Base-by-base conservation (phyloP, 2,113 vertebrate species). In the Apteryx mantelli region DNA sequence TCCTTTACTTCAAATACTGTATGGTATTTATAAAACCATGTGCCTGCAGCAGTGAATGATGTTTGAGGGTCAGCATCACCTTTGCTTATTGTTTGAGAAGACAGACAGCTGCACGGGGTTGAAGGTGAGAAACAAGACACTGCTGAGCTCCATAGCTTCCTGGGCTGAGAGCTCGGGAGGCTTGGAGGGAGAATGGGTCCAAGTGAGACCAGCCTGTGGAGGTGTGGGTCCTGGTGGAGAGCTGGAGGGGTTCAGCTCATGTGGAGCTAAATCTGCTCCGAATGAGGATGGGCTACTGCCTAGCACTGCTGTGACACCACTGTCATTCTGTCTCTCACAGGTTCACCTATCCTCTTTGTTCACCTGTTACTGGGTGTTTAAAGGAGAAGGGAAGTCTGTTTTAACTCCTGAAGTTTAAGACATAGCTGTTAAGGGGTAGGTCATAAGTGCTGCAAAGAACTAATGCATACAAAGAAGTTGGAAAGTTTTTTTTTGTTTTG, bases 161-260 rank as follows among this genome's bases (percentile, higher is more conserved):
- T n/a, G 64, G 63, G 32, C 42, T n/a, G 61, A 81, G 30, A 82
- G n/a, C 4, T 21, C 32, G 20, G 4, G 16, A 7, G 22, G 26
- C 11, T 30, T 3, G 26, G 46, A 82, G 36, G 75, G 63, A 91
- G 38, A 34, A 34, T 1, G 3, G n/a, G 9, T 83, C 18, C 18
- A 36, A 48, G 30, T 44, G 53, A 76, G 34, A 70, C 10, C 16
- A 46, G 44, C 16, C 11, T 28, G 22, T 22, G 56, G 34, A 79
- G 4, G 0, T 34, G 21, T 53, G 60, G 16, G 17, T 13, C 17
- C 48, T 80, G 56, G 24, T 68, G 32, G n/a, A 26, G n/a, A 56
- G 17, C 0, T 4, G 32, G 34, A 83, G 30, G 42, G 28, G 53
- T n/a, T 1, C 3, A 36, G 13, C 46, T 78, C 14, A 1, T 70